Evolutionary conservation across 2,113 vertebrate genomes (phyloP).

Genomic region (Marmota flaviventris): DNA sequence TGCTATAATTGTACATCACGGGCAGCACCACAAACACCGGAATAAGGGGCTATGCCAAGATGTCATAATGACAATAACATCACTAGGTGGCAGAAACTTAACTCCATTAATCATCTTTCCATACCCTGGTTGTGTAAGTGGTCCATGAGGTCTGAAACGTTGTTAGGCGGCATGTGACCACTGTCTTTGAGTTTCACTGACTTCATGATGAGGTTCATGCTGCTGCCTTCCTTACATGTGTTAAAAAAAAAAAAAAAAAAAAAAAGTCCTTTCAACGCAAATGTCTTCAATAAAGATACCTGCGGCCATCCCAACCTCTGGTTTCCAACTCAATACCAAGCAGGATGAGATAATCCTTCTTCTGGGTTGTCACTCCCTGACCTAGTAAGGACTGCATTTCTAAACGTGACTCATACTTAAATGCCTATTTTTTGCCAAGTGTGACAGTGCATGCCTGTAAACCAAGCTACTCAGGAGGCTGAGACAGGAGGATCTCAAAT

Average conservation of each 20-base stretch:
- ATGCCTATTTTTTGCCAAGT: too few relatives aligned
- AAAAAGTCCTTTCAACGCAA: not conserved
- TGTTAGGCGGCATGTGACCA: not conserved
- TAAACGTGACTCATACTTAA: not conserved
- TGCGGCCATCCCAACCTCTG: not conserved
- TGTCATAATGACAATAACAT: rapidly evolving
- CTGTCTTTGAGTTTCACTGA: not conserved
- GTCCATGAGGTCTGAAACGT: not conserved
- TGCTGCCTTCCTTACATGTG: not conserved
- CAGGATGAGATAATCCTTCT: not conserved
- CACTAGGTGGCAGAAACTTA: not conserved
- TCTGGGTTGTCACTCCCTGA: not conserved
- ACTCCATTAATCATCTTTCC: not conserved
- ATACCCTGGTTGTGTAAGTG: too few relatives aligned
- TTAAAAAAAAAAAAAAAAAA: not conserved
- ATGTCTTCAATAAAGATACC: not conserved
- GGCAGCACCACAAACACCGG: not conserved
- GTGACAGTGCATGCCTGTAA: too few relatives aligned
- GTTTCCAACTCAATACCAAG: not conserved
- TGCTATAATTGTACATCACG: not conserved
- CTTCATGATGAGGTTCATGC: not conserved
- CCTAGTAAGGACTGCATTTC: not conserved
- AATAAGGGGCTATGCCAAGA: not conserved
- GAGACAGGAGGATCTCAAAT: too few relatives aligned
- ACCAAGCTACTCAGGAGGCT: too few relatives aligned